phyloP scores from a whole-genome alignment of 92 coral and sea anemone genomes.

The Pocillopora grandis region DNA sequence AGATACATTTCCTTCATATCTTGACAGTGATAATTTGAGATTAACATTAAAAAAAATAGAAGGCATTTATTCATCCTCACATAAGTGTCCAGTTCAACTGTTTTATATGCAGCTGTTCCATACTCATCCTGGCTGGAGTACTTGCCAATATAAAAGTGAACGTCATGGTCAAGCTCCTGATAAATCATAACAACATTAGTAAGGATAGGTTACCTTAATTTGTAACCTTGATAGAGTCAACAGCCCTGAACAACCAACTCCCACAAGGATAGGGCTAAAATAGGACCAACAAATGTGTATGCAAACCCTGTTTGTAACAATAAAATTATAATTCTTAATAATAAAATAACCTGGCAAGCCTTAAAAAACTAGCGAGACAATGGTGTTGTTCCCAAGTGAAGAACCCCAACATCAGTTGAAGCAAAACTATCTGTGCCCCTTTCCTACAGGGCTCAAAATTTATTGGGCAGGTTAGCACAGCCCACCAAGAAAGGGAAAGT shows the following conservation, averaged over 20 bases:
- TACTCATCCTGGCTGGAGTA: slow-evolving; percentile 91
- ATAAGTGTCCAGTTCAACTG: slow-evolving; percentile 88
- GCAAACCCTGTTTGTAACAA: too few relatives aligned
- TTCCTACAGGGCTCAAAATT: too few relatives aligned
- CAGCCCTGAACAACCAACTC: not conserved
- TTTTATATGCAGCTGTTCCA: slow-evolving; percentile 98
- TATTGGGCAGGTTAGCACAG: too few relatives aligned
- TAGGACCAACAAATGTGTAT: too few relatives aligned
- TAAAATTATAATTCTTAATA: too few relatives aligned
- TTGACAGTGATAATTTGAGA: not conserved
- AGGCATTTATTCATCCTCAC: slow-evolving; percentile 49
- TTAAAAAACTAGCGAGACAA: too few relatives aligned
- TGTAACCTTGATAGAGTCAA: not conserved
- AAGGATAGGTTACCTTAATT: not conserved
- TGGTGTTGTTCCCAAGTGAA: too few relatives aligned
- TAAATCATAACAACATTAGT: not conserved
- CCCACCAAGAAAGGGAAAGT: too few relatives aligned
- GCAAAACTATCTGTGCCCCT: too few relatives aligned
- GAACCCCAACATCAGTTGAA: too few relatives aligned
- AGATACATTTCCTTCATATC: too few relatives aligned
- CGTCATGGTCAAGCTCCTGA: slow-evolving; percentile 87
- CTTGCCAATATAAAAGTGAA: slow-evolving; percentile 95
- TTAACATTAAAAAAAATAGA: not conserved
- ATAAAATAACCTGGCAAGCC: too few relatives aligned
- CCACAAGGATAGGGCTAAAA: not conserved